phyloP scores from a whole-genome alignment of 2,888 invertebrate genomes.

The Choristoneura rosaceana region DNA sequence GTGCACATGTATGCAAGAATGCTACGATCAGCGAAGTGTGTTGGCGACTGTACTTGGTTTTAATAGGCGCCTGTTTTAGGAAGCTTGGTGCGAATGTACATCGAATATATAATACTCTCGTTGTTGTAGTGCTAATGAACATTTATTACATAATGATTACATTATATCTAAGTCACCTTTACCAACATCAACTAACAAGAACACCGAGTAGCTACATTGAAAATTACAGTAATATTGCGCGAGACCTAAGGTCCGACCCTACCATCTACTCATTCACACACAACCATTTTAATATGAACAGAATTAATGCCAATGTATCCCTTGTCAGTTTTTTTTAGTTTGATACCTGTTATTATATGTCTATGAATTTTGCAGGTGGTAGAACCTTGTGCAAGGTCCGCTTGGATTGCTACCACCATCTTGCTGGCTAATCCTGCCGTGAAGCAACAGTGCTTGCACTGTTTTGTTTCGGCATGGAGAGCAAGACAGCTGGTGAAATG shows the following conservation, averaged over 20 bases:
- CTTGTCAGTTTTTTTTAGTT: too few species aligned
- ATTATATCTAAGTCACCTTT: slow-evolving; percentile 11
- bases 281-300: background rate
- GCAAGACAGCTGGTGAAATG: too few species aligned
- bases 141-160: background rate
- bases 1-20: background rate
- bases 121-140: background rate
- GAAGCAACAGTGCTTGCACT: too few species aligned
- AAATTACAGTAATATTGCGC: slow-evolving; percentile 1
- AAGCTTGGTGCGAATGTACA: background rate
- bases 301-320: too few species aligned
- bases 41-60: background rate
- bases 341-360: background rate
- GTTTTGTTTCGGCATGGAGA: too few species aligned
- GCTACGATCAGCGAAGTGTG: background rate
- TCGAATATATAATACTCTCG: background rate
- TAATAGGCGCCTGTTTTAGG: background rate
- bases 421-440: too few species aligned
- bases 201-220: slow-evolving; percentile 22
- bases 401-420: too few species aligned
- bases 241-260: background rate
- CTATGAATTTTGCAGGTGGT: too few species aligned
- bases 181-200: background rate
- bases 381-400: too few species aligned
- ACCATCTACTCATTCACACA: background rate